phyloP scores from a whole-genome alignment of 1,140 invertebrate species.

The Cardiocondyla obscurior region DNA sequence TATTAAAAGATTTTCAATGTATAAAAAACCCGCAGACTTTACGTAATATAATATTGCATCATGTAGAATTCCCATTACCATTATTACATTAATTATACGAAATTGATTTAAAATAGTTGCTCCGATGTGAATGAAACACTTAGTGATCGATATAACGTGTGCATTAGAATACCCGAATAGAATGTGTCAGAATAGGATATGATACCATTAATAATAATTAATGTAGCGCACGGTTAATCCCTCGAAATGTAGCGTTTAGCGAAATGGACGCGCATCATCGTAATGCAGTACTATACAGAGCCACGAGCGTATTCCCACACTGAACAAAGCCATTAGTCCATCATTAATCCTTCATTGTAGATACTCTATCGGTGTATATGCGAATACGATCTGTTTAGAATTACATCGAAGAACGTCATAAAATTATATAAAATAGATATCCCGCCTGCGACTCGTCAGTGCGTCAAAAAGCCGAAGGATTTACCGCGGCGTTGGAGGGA shows the following conservation, averaged over 20 bases:
- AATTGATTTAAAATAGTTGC: slow-evolving; percentile 37
- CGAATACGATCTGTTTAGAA: slow-evolving; percentile 55
- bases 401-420: slow-evolving; percentile 39
- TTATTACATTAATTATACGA: not conserved
- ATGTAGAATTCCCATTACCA: not conserved
- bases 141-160: slow-evolving; percentile 35
- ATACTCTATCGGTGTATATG: slow-evolving; percentile 44
- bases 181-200: slow-evolving; percentile 58
- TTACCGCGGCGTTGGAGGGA: not conserved
- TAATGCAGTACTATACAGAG: slow-evolving; percentile 53
- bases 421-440: slow-evolving; percentile 21
- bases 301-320: slow-evolving; percentile 47
- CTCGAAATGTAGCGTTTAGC: slow-evolving; percentile 56
- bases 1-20: not conserved
- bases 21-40: not conserved
- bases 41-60: no score
- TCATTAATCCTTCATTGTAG: slow-evolving; percentile 58
- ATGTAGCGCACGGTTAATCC: slow-evolving; percentile 55
- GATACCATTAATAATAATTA: slow-evolving; percentile 58
- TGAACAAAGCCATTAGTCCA: slow-evolving; percentile 58
- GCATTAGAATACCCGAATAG: slow-evolving; percentile 55
- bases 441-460: not conserved
- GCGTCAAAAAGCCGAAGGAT: not conserved
- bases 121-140: slow-evolving; percentile 43
- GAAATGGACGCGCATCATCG: slow-evolving; percentile 55